A percentile compares a stretch with the other conserved stretches of the same genome.
Conservation (phyloP, 2,888 invertebrate genomes). For the Eubasilissa splendida region DNA sequence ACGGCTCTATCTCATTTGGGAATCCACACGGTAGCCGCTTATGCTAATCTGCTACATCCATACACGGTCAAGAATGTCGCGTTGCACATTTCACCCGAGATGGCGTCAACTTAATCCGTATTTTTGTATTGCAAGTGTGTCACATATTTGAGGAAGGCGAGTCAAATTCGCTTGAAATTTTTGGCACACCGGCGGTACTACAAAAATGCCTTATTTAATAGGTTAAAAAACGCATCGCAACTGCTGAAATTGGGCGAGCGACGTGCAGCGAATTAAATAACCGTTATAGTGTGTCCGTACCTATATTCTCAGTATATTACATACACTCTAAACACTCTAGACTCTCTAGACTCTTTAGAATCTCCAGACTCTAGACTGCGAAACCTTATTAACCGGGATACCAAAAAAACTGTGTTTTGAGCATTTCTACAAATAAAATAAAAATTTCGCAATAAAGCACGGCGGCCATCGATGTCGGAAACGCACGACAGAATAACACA, state of each 20-base stretch:
- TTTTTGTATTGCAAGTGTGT: slow-evolving; percentile 27
- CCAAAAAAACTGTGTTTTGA: too few relatives aligned
- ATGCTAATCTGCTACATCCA: slow-evolving; percentile 8
- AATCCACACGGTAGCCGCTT: slow-evolving; percentile 1
- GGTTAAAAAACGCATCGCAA: slow-evolving; percentile 23
- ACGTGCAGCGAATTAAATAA: not conserved
- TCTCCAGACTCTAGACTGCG: too few relatives aligned
- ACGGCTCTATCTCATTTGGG: not conserved
- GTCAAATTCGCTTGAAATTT: slow-evolving; percentile 15
- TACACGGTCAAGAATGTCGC: slow-evolving; percentile 12
- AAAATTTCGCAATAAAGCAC: too few relatives aligned
- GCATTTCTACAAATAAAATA: too few relatives aligned
- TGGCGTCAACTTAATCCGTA: not conserved
- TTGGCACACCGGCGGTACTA: slow-evolving; percentile 11
- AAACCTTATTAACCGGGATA: too few relatives aligned
- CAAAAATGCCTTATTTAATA: not conserved
- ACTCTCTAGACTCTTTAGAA: too few relatives aligned
- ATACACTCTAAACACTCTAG: too few relatives aligned
- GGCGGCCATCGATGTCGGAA: too few relatives aligned
- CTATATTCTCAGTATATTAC: too few relatives aligned
- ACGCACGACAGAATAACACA: too few relatives aligned
- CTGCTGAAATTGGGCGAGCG: slow-evolving; percentile 8
- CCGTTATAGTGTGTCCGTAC: not conserved
- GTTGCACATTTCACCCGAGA: slow-evolving; percentile 21
- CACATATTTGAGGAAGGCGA: slow-evolving; percentile 15